phyloP scores from a whole-genome alignment of 2,797 vertebrate species.

The Urophycis tenuis region DNA sequence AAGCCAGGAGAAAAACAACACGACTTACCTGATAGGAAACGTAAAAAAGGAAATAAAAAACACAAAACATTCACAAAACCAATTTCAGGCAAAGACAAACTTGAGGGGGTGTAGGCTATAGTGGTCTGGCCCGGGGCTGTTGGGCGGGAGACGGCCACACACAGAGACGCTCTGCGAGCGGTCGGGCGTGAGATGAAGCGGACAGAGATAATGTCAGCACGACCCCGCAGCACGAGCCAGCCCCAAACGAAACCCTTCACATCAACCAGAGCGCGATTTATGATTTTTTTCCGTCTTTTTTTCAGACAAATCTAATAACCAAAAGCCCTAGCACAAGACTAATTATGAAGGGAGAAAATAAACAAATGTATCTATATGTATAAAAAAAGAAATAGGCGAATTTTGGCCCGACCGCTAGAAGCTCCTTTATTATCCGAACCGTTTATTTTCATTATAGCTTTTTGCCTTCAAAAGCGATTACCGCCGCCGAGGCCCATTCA shows the following conservation, averaged over 20 bases:
- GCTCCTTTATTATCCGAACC: background rate
- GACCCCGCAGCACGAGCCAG: constrained; percentile 48
- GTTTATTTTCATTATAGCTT: constrained; percentile 14
- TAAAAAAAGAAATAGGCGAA: background rate
- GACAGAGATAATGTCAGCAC: constrained; percentile 67
- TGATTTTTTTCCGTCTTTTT: background rate
- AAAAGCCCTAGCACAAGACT: background rate
- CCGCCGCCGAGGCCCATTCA: background rate
- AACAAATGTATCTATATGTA: background rate
- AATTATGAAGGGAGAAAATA: background rate
- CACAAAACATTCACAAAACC: background rate
- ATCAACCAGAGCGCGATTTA: constrained; percentile 6
- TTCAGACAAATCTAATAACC: background rate
- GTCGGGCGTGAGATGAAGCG: constrained; percentile 67
- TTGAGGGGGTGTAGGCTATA: background rate
- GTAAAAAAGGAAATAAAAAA: background rate
- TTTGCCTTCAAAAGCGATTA: constrained; percentile 6
- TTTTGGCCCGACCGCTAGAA: background rate
- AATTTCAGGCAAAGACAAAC: background rate
- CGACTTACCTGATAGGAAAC: background rate
- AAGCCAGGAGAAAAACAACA: background rate
- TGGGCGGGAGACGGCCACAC: constrained; percentile 18
- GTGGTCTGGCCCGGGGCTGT: background rate
- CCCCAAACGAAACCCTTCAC: constrained; percentile 44
- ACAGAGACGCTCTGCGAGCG: constrained; percentile 44